These are phyloP conservation scores for Lepidocolaptes lacrymiger DNA, from an alignment of 2,797 vertebrate genomes.

Conservation along the genomic window DNA sequence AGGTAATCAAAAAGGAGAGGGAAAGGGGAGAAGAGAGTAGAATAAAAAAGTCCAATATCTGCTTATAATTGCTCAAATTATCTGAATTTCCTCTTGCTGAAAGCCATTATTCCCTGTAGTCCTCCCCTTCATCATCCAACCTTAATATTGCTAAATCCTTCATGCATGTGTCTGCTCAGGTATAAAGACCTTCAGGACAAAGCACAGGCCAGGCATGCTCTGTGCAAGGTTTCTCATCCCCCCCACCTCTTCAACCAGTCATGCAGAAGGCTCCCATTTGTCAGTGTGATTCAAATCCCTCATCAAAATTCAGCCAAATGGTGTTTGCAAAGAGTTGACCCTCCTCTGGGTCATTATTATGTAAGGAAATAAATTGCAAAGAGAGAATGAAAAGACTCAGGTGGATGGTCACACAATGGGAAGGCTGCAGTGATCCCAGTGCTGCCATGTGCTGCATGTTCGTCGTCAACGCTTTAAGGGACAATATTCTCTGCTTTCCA, in stretches of 20 bases:
- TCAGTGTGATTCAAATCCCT: constrained; percentile 39
- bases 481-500: not conserved
- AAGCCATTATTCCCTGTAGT: not conserved
- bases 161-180: not conserved
- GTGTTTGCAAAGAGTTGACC: constrained; percentile 3
- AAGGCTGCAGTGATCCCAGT: not conserved
- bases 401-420: constrained; percentile 27
- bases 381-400: constrained; percentile 18
- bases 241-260: not conserved
- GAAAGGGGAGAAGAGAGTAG: not conserved
- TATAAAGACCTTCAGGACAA: constrained; percentile 40
- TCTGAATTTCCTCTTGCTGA: not conserved
- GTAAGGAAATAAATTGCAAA: constrained; percentile 56
- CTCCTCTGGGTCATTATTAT: constrained; percentile 67
- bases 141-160: not conserved
- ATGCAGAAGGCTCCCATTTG: constrained; percentile 56
- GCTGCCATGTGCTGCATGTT: not conserved
- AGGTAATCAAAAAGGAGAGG: not conserved
- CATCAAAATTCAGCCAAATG: constrained; percentile 67
- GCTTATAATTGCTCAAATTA: not conserved
- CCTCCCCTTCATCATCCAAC: not conserved
- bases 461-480: not conserved
- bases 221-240: not conserved
- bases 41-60: not conserved
- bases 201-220: not conserved